These are phyloP conservation scores for Euura lappo DNA, from an alignment of 1,140 invertebrate genomes.

Conservation along the genomic window DNA sequence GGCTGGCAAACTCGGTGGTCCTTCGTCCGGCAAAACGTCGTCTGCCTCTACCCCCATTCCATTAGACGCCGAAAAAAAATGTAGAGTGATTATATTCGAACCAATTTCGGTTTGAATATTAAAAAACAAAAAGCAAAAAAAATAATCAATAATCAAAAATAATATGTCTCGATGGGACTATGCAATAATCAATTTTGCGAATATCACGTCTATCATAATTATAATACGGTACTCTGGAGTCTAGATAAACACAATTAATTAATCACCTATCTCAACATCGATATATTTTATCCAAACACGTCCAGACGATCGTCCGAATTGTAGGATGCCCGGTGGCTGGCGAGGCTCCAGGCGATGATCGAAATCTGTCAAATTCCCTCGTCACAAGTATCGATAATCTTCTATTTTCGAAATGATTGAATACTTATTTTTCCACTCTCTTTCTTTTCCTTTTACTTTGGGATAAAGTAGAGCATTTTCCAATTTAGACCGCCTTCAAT, in stretches of 20 bases:
- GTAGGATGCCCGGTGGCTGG: slow-evolving; percentile 48
- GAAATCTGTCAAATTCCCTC: too few relatives aligned
- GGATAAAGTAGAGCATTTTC: too few relatives aligned
- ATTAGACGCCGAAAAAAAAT: slow-evolving; percentile 49
- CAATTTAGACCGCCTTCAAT: background rate
- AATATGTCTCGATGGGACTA: background rate
- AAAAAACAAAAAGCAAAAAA: slow-evolving; percentile 11
- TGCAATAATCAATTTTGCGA: too few relatives aligned
- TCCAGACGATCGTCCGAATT: slow-evolving; percentile 44
- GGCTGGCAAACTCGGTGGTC: slow-evolving; percentile 63
- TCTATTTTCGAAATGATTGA: too few relatives aligned
- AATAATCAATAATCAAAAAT: slow-evolving; percentile 8
- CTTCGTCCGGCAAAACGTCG: slow-evolving; percentile 62
- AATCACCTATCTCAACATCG: too few relatives aligned
- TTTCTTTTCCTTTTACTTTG: too few relatives aligned
- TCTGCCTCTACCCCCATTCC: slow-evolving; percentile 61
- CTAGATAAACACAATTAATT: too few relatives aligned
- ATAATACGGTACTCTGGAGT: too few relatives aligned
- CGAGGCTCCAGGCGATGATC: background rate
- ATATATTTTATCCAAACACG: background rate
- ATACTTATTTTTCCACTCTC: too few relatives aligned
- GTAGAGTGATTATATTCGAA: slow-evolving; percentile 3
- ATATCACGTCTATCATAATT: too few relatives aligned
- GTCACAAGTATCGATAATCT: background rate
- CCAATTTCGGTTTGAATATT: background rate